Evolutionary conservation across 2,113 vertebrate genomes (phyloP), one percentile per base, ranked within the genome.

Genomic region (Ageneiosus marmoratus): DNA sequence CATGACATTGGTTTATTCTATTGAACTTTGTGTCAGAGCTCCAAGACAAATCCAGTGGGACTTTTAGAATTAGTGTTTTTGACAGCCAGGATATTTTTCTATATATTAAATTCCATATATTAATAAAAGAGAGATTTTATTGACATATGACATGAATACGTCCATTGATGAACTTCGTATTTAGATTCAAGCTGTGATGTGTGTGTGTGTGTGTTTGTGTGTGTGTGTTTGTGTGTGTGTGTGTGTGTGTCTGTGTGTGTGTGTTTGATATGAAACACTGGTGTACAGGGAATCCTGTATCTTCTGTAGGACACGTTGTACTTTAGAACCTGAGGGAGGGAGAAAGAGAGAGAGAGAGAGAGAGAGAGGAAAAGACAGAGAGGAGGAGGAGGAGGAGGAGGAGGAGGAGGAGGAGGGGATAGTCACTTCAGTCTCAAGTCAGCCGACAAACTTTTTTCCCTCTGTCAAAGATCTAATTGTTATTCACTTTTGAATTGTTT

Each of bases 251-350:
- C 72, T 41, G 65, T 73, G 44, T 46, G 24, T 41, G 80, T 51
- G 70, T 75, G 80, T 69, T 60, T 46, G 56, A 81, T 56, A 67
- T 63, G 76, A 75, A 46, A 62, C 65, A 37, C 50, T 56, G 73
- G 62, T 53, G 56, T 58, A 58, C 34, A 48, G 78, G 72, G 81
- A 79, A 69, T 34, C 76, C 46, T 81, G 44, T 87, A 88, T 85
- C 89, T 92, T 90, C 91, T 89, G 85, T 90, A 88, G 91, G 90
- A 92, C 89, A 79, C 29, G 90, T 89, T 90, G 91, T 91, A 88
- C 88, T 89, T 92, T 93, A 89, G 89, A 83, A 89, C 91, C 60
- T 92, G 91, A 91, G 92, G 91, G 90, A 93, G 85, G 76, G 73
- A 89, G 86, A 91, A 78, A 91, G 53, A 63, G 27, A 29, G 62